Conservation (phyloP, 2,113 vertebrate species). For the Anser brachyrhynchus region DNA sequence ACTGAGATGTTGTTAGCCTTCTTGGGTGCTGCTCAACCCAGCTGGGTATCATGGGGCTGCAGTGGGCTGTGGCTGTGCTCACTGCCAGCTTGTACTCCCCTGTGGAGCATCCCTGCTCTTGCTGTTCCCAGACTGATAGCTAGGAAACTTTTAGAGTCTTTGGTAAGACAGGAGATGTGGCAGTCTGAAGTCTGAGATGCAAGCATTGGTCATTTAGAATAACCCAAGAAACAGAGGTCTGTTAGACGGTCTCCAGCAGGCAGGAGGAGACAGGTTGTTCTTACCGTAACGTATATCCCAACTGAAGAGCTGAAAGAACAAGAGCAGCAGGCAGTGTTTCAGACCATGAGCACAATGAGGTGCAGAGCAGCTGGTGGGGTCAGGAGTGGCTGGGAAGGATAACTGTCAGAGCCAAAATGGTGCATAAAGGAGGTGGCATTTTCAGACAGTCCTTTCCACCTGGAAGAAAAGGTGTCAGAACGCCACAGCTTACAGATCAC, state of each 20-base stretch:
- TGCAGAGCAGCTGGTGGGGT: not conserved
- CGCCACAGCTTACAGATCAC: not conserved
- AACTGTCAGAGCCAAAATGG: not conserved
- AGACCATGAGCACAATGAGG: not conserved
- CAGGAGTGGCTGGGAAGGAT: not conserved
- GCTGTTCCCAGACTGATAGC: not conserved
- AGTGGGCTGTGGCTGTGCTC: not conserved
- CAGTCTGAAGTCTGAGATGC: not conserved
- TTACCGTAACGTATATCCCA: rapidly evolving
- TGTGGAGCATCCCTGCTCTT: not conserved
- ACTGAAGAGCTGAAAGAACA: not conserved
- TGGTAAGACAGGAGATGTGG: not conserved
- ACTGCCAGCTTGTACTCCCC: not conserved
- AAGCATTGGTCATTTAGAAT: not conserved
- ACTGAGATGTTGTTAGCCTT: not conserved
- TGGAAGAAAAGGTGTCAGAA: not conserved
- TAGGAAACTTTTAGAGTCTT: not conserved
- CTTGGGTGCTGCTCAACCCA: not conserved
- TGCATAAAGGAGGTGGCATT: not conserved
- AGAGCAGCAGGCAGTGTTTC: not conserved
- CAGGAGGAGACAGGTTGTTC: not conserved
- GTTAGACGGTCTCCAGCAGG: not conserved
- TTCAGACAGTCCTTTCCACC: not conserved
- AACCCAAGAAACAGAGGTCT: not conserved
- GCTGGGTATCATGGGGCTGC: not conserved